Percentiles rank a stretch among this genome's conserved stretches.
Conservation (phyloP, 2,888 invertebrate species). For the Mimumesa dahlbomi region DNA sequence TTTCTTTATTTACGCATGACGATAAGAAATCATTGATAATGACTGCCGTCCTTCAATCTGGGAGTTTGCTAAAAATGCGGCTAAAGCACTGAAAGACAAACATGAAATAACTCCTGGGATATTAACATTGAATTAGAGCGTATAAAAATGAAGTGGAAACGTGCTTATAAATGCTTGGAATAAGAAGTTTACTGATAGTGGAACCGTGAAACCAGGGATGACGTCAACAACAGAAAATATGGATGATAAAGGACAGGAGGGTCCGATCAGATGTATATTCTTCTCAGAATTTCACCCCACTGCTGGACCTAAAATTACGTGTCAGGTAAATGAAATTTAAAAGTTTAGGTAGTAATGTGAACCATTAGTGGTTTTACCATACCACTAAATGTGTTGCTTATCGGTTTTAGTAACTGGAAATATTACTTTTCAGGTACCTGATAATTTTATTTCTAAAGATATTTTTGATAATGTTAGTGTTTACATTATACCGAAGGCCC, state of each 20-base stretch:
- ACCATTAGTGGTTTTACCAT: background rate
- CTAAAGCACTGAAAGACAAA: too few species aligned
- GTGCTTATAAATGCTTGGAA: too few species aligned
- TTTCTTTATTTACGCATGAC: too few species aligned
- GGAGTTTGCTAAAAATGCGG: too few species aligned
- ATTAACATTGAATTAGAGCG: too few species aligned
- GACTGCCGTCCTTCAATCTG: too few species aligned
- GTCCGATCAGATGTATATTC: slow-evolving; percentile 91
- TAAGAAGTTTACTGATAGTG: too few species aligned
- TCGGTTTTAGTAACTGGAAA: too few species aligned
- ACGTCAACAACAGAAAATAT: slow-evolving; percentile 35
- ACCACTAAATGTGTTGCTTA: background rate
- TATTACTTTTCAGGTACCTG: slow-evolving; percentile 86
- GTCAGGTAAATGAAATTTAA: slow-evolving; percentile 84
- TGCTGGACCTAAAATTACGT: slow-evolving; percentile 91
- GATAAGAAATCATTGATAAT: too few species aligned
- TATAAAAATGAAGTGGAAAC: too few species aligned
- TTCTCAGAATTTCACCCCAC: slow-evolving; percentile 89
- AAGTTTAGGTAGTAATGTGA: slow-evolving; percentile 17
- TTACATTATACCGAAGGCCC: slow-evolving; percentile 97
- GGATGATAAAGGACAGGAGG: slow-evolving; percentile 84
- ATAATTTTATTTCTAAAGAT: slow-evolving; percentile 95
- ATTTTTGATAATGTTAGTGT: slow-evolving; percentile 96
- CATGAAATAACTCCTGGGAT: too few species aligned
- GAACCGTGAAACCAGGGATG: too few species aligned